Evolutionary conservation across 2,113 vertebrate species (phyloP).

Genomic region (Prunella fulvescens): DNA sequence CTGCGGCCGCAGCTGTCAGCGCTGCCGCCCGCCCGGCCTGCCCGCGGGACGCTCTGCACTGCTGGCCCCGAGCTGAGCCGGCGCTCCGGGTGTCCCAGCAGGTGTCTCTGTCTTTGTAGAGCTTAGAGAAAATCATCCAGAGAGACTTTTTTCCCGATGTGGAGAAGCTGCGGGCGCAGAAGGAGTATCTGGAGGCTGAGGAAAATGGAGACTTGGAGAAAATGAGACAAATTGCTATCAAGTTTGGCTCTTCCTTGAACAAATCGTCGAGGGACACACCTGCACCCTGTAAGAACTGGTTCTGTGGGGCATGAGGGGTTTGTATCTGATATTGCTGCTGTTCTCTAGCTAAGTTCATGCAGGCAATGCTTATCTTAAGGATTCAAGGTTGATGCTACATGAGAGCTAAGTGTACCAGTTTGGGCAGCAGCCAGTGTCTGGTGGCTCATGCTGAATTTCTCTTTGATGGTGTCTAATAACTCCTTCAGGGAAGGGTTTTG

Average conservation of each 20-base stretch:
- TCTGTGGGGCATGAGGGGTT: background rate
- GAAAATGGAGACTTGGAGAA: conserved; percentile 90
- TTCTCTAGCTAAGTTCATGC: background rate
- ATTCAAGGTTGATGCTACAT: accelerated
- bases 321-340: background rate
- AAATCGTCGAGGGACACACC: conserved; percentile 82
- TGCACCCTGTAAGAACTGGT: conserved; percentile 81
- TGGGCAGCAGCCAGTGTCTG: background rate
- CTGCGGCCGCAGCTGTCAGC: accelerated
- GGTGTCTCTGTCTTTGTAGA: conserved; percentile 52
- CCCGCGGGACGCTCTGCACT: accelerated
- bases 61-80: background rate
- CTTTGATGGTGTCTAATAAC: background rate
- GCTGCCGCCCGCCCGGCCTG: background rate
- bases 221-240: conserved; percentile 95
- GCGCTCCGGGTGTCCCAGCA: accelerated
- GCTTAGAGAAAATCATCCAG: conserved; percentile 91
- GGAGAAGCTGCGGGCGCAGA: conserved; percentile 90
- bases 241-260: conserved; percentile 85
- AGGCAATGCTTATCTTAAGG: background rate
- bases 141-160: conserved; percentile 97
- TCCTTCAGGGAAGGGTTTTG: background rate
- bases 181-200: conserved; percentile 93
- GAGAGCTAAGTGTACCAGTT: background rate
- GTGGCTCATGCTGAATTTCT: background rate